Conservation (phyloP, 2,888 invertebrate genomes). For the Trachelus troglodyta region DNA sequence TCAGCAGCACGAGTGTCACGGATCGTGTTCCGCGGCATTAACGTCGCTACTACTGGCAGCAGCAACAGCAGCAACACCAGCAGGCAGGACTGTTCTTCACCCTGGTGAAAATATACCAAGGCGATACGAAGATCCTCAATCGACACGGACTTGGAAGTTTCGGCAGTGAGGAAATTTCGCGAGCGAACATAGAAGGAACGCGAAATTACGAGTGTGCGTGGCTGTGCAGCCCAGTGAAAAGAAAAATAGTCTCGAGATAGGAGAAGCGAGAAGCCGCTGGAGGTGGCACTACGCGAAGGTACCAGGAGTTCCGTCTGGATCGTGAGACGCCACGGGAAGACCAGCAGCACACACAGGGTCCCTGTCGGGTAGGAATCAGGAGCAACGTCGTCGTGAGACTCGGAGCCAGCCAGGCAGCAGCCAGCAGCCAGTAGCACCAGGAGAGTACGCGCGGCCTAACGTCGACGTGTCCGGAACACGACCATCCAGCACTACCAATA, state of each 20-base stretch:
- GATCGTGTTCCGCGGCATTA: background rate
- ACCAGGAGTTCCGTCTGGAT: background rate
- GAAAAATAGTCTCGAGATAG: too few relatives aligned
- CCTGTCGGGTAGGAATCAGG: too few relatives aligned
- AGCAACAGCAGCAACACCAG: background rate
- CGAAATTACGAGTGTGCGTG: background rate
- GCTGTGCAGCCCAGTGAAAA: background rate
- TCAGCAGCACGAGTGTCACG: constrained; percentile 27
- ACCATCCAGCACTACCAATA: background rate
- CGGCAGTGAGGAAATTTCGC: background rate
- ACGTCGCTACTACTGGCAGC: constrained; percentile 1
- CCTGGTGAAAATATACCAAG: background rate
- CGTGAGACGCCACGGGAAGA: background rate
- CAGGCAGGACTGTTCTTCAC: background rate
- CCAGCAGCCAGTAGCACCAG: background rate
- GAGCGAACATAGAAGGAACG: background rate
- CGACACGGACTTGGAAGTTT: background rate
- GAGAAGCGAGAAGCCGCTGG: background rate
- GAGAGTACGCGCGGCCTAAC: background rate
- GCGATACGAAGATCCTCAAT: background rate
- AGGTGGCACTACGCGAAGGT: background rate
- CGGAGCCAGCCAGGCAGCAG: background rate
- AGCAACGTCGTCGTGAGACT: too few relatives aligned
- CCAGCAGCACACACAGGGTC: background rate
- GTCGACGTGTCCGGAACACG: background rate